phyloP scores from a whole-genome alignment of 92 coral and sea anemone species.

The Epizoanthus rinbou region DNA sequence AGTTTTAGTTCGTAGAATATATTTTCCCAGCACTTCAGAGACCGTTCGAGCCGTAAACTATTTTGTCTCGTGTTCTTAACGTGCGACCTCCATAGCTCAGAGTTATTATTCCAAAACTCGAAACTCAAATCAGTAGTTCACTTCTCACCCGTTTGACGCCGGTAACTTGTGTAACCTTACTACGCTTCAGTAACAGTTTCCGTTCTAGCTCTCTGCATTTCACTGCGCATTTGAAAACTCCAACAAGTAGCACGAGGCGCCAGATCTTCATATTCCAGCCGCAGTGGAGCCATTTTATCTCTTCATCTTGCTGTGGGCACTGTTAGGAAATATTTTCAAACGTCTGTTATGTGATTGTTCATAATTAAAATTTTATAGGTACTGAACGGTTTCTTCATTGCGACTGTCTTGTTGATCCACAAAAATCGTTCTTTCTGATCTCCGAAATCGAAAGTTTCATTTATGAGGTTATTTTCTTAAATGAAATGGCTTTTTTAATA shows the following conservation, averaged over 20 bases:
- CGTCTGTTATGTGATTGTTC: neutral
- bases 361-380: conserved; percentile 27
- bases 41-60: too few species aligned
- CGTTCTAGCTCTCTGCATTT: neutral
- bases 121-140: neutral
- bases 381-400: neutral
- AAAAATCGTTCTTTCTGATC: neutral
- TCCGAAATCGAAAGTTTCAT: too few species aligned
- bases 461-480: too few species aligned
- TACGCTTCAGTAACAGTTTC: neutral
- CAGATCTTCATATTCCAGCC: conserved; percentile 9
- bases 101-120: neutral
- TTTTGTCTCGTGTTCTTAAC: too few species aligned
- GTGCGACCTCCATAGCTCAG: neutral
- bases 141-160: conserved; percentile 54
- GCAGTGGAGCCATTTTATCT: neutral
- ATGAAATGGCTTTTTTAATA: neutral
- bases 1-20: too few species aligned
- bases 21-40: too few species aligned
- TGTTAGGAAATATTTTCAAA: neutral
- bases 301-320: conserved; percentile 7
- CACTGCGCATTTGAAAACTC: neutral
- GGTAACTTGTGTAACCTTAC: neutral
- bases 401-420: too few species aligned
- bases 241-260: neutral